A percentile compares a stretch with the other conserved stretches of the same genome.
phyloP scores from a whole-genome alignment of 2,888 invertebrate species.

The Drosophila fulvimacula region DNA sequence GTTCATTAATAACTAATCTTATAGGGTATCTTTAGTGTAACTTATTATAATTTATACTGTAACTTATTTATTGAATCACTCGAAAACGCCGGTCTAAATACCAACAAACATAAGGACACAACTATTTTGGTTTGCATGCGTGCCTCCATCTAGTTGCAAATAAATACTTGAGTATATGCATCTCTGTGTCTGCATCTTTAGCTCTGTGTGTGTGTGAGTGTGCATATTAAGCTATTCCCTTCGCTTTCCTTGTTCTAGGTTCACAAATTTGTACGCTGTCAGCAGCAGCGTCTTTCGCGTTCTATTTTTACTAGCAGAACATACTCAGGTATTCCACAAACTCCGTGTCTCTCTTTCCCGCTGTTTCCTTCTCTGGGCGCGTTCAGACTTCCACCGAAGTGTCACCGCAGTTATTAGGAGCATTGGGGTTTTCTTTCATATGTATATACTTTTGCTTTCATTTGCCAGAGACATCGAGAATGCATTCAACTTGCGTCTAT shows the following conservation, averaged over 20 bases:
- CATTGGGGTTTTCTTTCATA: slow-evolving; percentile 50
- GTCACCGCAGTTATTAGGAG: slow-evolving; percentile 78
- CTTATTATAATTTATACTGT: slow-evolving; percentile 10
- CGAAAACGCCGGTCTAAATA: slow-evolving; percentile 53
- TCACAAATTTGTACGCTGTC: slow-evolving; percentile 78
- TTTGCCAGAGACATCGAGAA: slow-evolving; percentile 45
- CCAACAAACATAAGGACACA: slow-evolving; percentile 41
- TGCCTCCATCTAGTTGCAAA: not conserved
- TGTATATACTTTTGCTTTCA: slow-evolving; percentile 60
- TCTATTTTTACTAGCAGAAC: slow-evolving; percentile 71
- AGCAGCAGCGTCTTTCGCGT: slow-evolving; percentile 75
- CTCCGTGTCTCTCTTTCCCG: not conserved
- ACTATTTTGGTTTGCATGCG: slow-evolving; percentile 47
- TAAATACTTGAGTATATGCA: slow-evolving; percentile 7
- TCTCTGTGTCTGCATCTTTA: slow-evolving; percentile 10
- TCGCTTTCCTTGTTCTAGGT: slow-evolving; percentile 69
- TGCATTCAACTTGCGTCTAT: slow-evolving; percentile 58
- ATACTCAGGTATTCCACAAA: slow-evolving; percentile 66
- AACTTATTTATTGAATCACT: slow-evolving; percentile 55
- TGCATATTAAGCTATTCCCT: slow-evolving; percentile 42
- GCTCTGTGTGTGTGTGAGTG: not conserved
- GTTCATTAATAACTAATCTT: slow-evolving; percentile 24
- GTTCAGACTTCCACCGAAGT: slow-evolving; percentile 71
- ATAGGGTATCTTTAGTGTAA: slow-evolving; percentile 9
- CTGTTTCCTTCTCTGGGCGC: not conserved